Percentiles rank a stretch among this genome's conserved stretches.
Conservation (phyloP, 1,140 invertebrate genomes). For the Aphelenchoides besseyi region DNA sequence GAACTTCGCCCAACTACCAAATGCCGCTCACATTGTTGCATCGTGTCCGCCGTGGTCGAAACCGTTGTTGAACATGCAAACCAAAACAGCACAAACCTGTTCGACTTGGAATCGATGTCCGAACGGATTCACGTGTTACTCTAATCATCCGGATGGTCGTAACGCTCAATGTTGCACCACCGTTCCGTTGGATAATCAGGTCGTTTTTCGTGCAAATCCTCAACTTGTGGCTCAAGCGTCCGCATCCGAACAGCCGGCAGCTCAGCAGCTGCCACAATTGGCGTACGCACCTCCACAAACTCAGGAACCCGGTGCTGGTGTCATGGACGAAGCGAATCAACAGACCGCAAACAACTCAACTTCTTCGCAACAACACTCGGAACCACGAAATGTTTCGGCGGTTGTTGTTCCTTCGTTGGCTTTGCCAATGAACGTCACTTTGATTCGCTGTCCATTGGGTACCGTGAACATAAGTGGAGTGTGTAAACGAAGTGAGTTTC, state of each 20-base stretch:
- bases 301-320: neutral
- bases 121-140: slow-evolving; percentile 51
- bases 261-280: neutral
- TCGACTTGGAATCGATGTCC: slow-evolving; percentile 49
- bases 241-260: slow-evolving; percentile 4
- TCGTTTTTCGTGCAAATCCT: slow-evolving; percentile 40
- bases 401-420: slow-evolving; percentile 21
- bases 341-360: neutral
- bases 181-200: slow-evolving; percentile 45
- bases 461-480: slow-evolving; percentile 52
- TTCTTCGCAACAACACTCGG: slow-evolving; percentile 3
- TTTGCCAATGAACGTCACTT: slow-evolving; percentile 20
- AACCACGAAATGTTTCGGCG: slow-evolving; percentile 10
- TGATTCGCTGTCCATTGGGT: slow-evolving; percentile 40
- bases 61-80: slow-evolving; percentile 37
- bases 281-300: neutral
- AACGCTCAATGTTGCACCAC: slow-evolving; percentile 51
- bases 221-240: slow-evolving; percentile 12
- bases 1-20: neutral
- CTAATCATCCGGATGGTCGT: slow-evolving; percentile 47
- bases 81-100: slow-evolving; percentile 37
- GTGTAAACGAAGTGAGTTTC: slow-evolving; percentile 56
- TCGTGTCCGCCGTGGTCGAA: slow-evolving; percentile 45
- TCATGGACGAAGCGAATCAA: neutral
- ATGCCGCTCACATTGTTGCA: slow-evolving; percentile 33